Evolutionary conservation across 2,888 invertebrate genomes (phyloP).

Genomic region (Calliphora vomitoria): DNA sequence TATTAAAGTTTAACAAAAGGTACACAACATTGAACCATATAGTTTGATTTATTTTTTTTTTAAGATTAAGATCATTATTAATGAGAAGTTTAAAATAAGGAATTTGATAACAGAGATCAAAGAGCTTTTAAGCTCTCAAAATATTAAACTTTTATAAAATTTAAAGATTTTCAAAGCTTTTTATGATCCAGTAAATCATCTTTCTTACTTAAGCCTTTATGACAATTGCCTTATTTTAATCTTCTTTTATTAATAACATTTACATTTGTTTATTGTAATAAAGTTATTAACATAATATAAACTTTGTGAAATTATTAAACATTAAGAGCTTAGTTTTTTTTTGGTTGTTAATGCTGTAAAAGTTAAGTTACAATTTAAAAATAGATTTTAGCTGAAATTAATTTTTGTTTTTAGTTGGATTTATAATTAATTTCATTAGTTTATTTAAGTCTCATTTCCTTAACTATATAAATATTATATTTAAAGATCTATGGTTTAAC

Average conservation of each 20-base stretch:
- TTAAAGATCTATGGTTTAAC: constrained; percentile 42
- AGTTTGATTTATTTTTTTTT: constrained; percentile 42
- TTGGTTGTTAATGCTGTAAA: constrained; percentile 12
- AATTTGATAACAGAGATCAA: too few relatives aligned
- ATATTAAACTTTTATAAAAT: background rate
- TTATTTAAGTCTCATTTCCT: constrained; percentile 46
- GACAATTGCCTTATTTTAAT: background rate
- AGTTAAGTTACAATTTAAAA: constrained; percentile 42
- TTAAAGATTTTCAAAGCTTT: background rate
- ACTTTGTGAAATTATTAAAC: constrained; percentile 54
- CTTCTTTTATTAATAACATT: constrained; percentile 1
- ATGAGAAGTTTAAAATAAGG: background rate
- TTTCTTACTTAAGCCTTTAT: too few relatives aligned
- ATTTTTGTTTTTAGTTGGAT: background rate
- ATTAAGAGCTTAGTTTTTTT: constrained; percentile 38
- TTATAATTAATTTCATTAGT: constrained; percentile 29
- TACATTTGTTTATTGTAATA: background rate
- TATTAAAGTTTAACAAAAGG: constrained; percentile 69
- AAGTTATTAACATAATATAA: constrained; percentile 54
- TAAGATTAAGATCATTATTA: background rate
- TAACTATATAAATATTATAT: constrained; percentile 34
- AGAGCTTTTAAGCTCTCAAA: background rate
- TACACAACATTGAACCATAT: constrained; percentile 72
- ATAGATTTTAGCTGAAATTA: constrained; percentile 15
- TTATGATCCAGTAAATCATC: too few relatives aligned